These are phyloP conservation scores for Ephialtes manifestator DNA, from an alignment of 2,888 invertebrate genomes.

Conservation along the genomic window DNA sequence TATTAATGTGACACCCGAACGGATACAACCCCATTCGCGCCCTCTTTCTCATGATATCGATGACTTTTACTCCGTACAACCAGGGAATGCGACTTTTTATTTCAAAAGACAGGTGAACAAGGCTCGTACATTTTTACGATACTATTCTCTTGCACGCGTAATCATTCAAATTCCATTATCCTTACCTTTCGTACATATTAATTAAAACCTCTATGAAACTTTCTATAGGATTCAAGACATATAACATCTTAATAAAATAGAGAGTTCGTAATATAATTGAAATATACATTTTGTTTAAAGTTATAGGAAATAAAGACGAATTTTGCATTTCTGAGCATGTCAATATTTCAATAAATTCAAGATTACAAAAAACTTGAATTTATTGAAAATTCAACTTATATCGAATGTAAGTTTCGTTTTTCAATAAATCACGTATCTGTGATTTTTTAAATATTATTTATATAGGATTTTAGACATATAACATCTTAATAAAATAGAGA, in stretches of 20 bases:
- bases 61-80: slow-evolving; percentile 59
- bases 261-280: too few relatives aligned
- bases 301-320: too few relatives aligned
- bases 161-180: neutral
- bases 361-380: neutral
- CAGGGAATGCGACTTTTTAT: slow-evolving; percentile 7
- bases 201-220: neutral
- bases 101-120: neutral
- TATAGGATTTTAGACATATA: too few relatives aligned
- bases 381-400: neutral
- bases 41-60: slow-evolving; percentile 58
- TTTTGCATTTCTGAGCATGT: neutral
- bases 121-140: neutral
- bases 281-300: too few relatives aligned
- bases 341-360: too few relatives aligned
- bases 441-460: too few relatives aligned
- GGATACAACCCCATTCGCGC: slow-evolving; percentile 41
- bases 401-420: too few relatives aligned
- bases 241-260: too few relatives aligned
- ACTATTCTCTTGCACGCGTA: neutral
- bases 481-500: too few relatives aligned
- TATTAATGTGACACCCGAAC: slow-evolving; percentile 66
- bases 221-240: too few relatives aligned
- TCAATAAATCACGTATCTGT: too few relatives aligned
- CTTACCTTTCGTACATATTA: neutral